Percentiles rank a stretch among this genome's conserved stretches.
Conservation (phyloP, 1,140 invertebrate species). For the Episyrphus balteatus region DNA sequence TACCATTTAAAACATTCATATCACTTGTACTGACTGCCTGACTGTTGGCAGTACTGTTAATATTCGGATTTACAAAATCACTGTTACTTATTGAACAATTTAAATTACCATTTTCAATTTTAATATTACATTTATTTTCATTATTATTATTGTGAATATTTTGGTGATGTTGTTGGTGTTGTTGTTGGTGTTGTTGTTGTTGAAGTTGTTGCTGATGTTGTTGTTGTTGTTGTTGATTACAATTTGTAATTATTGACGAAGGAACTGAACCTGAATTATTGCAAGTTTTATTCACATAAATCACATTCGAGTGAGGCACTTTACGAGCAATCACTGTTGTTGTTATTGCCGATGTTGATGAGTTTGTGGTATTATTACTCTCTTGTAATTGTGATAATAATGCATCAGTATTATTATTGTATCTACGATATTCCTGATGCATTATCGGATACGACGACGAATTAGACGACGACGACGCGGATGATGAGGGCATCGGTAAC, state of each 20-base stretch:
- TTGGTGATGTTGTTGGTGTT: not conserved
- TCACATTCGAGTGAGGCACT: constrained; percentile 27
- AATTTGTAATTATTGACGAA: not conserved
- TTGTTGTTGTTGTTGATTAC: constrained; percentile 2
- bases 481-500: constrained; percentile 6
- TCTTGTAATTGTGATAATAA: not conserved
- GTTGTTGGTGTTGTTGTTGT: constrained; percentile 2
- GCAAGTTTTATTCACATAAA: constrained; percentile 28
- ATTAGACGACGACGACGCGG: not conserved
- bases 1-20: not conserved
- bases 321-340: constrained; percentile 12
- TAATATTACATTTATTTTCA: not conserved
- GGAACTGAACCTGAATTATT: constrained; percentile 3
- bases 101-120: not conserved
- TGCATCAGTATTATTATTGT: not conserved
- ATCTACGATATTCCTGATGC: not conserved
- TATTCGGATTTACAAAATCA: constrained; percentile 1
- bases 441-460: not conserved
- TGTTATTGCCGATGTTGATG: constrained; percentile 1
- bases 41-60: not conserved
- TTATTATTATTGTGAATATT: not conserved
- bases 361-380: constrained; percentile 14
- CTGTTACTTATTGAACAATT: constrained; percentile 18
- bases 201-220: constrained; percentile 4
- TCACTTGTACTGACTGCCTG: not conserved